Evolutionary conservation across 2,113 vertebrate genomes (phyloP).

Genomic region (Aspiorhynchus laticeps): DNA sequence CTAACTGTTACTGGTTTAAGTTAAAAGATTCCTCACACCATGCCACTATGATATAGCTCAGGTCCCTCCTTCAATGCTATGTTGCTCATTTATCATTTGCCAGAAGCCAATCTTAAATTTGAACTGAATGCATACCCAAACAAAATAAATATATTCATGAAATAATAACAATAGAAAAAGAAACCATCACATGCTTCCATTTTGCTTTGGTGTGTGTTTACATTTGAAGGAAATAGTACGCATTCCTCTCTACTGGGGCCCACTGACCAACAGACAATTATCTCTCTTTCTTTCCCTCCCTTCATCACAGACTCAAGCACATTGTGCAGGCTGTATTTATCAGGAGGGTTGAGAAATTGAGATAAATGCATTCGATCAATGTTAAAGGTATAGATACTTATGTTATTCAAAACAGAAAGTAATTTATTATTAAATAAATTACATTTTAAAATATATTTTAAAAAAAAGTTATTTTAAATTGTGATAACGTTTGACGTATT

Average conservation of each 20-base stretch:
- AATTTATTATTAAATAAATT: neutral
- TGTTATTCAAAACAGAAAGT: neutral
- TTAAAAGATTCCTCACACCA: neutral
- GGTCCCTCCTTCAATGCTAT: neutral
- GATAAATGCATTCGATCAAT: neutral
- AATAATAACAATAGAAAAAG: slow-evolving; percentile 8
- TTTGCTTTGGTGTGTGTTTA: slow-evolving; percentile 53
- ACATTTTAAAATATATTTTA: no score
- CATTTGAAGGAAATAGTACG: slow-evolving; percentile 53
- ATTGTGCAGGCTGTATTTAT: neutral
- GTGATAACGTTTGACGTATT: no score
- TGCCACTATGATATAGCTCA: neutral
- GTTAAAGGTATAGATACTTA: neutral
- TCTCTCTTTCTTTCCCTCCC: slow-evolving; percentile 30
- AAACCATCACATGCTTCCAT: slow-evolving; percentile 14
- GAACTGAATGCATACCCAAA: neutral
- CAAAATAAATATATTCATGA: neutral
- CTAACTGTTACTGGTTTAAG: neutral
- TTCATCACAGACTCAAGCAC: slow-evolving; percentile 5
- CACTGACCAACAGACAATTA: slow-evolving; percentile 24
- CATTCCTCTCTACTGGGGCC: slow-evolving; percentile 51
- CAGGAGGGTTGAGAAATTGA: neutral
- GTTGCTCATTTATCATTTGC: neutral
- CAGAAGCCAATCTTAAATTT: neutral
- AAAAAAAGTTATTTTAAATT: no score